Base-by-base conservation (phyloP, 2,888 invertebrate genomes). In the Eupithecia subumbrata region DNA sequence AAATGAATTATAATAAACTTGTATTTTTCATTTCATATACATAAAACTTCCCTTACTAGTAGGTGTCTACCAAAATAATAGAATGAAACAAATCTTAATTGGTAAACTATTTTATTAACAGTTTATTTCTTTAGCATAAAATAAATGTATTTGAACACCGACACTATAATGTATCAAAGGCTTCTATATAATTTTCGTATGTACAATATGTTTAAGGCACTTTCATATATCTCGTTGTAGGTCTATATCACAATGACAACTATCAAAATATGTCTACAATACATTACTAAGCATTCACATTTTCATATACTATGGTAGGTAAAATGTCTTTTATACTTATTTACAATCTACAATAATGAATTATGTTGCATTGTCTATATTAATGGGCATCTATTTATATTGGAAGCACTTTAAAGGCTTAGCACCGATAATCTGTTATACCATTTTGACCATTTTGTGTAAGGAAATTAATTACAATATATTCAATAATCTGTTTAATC, bases 211-310 rank as follows among this genome's bases (percentile, higher is more conserved):
- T 71, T 69, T 71, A 77, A 92, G 91, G 89, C 91, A 90, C 88
- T 88, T 89, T 77, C 80, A 77, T 84, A 87, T 85, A 87, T 86
- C 77, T 91, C 90, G 89, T 88, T 92, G 90, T 93, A 92, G 68
- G 86, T 88, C 93, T 93, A 94, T 94, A 94, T 94, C 94, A 94
- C 94, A 94, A 69, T 89, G 89, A 89, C 85, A 86, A 89, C 85
- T 88, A 86, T 83, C 88, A 76, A 79, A 76, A 63, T 77, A 80
- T 77, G 76, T 76, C 76, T 79, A 79, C 77, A 82, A 81, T 80
- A 82, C 80, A 80, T 82, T 80, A 80, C 80, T 80, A 82, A 79
- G 80, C 80, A 80, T 82, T 82, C 82, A 82, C 82, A 80, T 71
- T 80, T 80, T 78, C 66, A 78, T 78, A 78, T 76, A 79, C 78